Evolutionary conservation across 2,113 vertebrate species (phyloP).

Genomic region (Bujurquina vittata): DNA sequence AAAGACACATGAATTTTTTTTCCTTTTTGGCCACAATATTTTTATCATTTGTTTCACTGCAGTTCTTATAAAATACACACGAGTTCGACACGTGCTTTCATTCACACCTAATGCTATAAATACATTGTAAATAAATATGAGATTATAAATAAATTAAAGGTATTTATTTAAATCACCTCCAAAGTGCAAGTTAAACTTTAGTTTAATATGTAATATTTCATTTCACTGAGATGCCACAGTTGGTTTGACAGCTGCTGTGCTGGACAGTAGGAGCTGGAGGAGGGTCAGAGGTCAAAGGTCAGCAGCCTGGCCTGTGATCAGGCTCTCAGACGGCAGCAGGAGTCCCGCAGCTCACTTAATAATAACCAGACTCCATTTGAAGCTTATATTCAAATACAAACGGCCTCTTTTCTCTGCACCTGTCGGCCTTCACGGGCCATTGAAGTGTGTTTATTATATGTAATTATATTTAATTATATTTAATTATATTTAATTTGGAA

Average conservation of each 20-base stretch:
- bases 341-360: neutral
- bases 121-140: too few relatives aligned
- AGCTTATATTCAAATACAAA: neutral
- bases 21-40: neutral
- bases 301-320: constrained; percentile 3
- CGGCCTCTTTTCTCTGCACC: neutral
- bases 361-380: neutral
- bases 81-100: neutral
- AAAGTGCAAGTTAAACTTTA: neutral
- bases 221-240: neutral
- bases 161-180: neutral
- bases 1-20: neutral
- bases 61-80: neutral
- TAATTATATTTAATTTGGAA: neutral
- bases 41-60: fast-evolving
- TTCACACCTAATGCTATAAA: neutral
- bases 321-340: neutral
- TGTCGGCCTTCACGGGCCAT: neutral
- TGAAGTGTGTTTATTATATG: neutral
- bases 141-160: neutral
- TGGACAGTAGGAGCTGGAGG: constrained; percentile 15
- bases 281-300: constrained; percentile 63
- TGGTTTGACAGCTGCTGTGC: constrained; percentile 38
- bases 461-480: neutral
- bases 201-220: neutral